A percentile compares a stretch with the other conserved stretches of the same genome.
Conservation (phyloP, 2,888 invertebrate species). For the Drosophila melanosoma region DNA sequence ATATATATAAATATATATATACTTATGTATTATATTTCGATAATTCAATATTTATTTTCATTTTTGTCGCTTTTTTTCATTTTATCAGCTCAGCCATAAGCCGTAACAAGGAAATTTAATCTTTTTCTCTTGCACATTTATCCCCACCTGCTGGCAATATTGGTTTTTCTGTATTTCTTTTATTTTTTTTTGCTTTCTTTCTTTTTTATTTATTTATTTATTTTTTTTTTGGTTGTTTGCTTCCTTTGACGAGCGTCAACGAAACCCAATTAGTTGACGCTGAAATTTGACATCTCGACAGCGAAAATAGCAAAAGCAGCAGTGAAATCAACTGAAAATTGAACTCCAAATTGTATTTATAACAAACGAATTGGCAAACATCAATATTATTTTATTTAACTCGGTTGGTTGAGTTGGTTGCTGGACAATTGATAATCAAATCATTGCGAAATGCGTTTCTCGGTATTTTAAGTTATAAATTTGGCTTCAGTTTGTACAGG, state of each 20-base stretch:
- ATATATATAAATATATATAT: conserved; percentile 40
- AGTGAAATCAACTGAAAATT: conserved; percentile 63
- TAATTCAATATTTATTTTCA: conserved; percentile 79
- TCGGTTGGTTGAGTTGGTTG: conserved; percentile 12
- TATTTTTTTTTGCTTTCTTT: conserved; percentile 22
- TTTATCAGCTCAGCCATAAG: conserved; percentile 52
- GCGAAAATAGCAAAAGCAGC: conserved; percentile 13
- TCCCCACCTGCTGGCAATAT: conserved; percentile 53
- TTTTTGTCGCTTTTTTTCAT: conserved; percentile 57
- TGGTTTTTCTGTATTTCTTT: conserved; percentile 20
- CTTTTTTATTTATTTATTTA: conserved; percentile 8
- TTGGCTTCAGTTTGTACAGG: conserved; percentile 15
- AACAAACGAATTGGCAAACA: conserved; percentile 39
- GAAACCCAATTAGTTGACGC: conserved; percentile 75
- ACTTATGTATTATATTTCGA: conserved; percentile 66
- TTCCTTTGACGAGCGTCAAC: conserved; percentile 49
- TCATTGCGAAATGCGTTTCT: conserved; percentile 28
- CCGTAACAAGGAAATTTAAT: conserved; percentile 77
- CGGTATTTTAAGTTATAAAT: conserved; percentile 1
- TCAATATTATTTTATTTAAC: conserved; percentile 35
- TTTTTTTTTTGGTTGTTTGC: conserved; percentile 14
- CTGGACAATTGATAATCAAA: conserved; percentile 62
- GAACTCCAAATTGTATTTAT: conserved; percentile 70
- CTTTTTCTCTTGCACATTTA: conserved; percentile 58
- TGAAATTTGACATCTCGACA: conserved; percentile 66